Evolutionary conservation across 2,797 vertebrate genomes (phyloP), one percentile per base, ranked within the genome.

Genomic region (Squalus acanthias): DNA sequence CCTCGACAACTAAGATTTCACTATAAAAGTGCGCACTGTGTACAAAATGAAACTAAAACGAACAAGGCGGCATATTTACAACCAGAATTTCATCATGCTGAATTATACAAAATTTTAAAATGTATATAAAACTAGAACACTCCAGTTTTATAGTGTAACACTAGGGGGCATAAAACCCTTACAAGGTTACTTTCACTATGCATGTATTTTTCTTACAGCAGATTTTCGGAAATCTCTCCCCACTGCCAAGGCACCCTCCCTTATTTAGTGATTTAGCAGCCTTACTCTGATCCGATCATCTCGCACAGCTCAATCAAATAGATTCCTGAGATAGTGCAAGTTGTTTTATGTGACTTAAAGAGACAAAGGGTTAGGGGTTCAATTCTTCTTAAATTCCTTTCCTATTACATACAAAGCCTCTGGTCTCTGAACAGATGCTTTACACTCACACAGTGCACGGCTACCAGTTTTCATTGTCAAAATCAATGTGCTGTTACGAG

Each of bases 241-340:
- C 10, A 53, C 70, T 76, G 70, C 46, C 94, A 76, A 95, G 26
- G 2, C 24, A 74, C 26, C 50, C 94, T 95, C 94, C 69, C 94
- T 29, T 95, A 76, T 72, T 95, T 76, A 33, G 24, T 72, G 46
- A 95, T 95, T 95, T 95, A 72, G 70, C 70, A 76, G 69, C 33
- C 50, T 57, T 76, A 95, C 24, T 57, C 24, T 17, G 50, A 57
- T 95, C 70, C 70, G 12, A 76, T 95, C 70, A 60, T 7, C 46
- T 74, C 24, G 65, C 13, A 33, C 29, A 94, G 63, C 63, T 29
- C 67, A 95, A 53, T 26, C 69, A 53, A 76, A 13, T 57, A 95
- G 94, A 95, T 95, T 95, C 94, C 94, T 95, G 94, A 60, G 70
- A 74, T 57, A 76, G 70, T 95, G 94, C 70, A 74, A 95, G 94